Evolutionary conservation across 2,888 invertebrate genomes (phyloP), one percentile per base, ranked within the genome.

Genomic region (Perithous albicinctus): DNA sequence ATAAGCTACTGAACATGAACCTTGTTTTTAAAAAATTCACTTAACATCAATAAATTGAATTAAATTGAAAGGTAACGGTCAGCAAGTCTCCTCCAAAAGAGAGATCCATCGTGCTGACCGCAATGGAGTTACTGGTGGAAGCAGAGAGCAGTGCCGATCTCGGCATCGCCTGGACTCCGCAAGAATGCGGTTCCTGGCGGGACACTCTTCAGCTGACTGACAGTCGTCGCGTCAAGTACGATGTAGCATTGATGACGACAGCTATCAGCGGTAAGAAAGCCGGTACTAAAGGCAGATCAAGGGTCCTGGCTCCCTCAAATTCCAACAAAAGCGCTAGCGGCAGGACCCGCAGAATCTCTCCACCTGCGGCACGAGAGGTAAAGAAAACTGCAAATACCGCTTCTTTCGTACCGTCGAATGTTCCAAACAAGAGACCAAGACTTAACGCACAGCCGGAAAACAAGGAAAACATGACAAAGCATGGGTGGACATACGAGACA

Each of bases 121-220:
- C 94, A 93, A 93, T 93, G 78, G 93, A 94, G 89, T 91, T 94
- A 35, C 88, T 90, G 1, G 91, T 97, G 10, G 93, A 94, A 46
- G 94, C 95, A 0, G 93, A 94, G 56, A 93, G 93, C 77, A 94
- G 94, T 79, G 93, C 93, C 59, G 88, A 92, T 74, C 93, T 97
- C 86, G 94, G 94, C 48, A 92, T 97, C 87, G 89, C 91, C 20
- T 97, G 97, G 97, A 94, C 92, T 6, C 96, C 97, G 0, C 90
- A 88, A 15, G 93, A 94, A 84, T 94, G 93, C 38, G 94, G 95
- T 6, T 93, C 94, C 2, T 94, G 95, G 88, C 93, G 96, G 81
- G 95, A 96, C 86, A 94, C 94, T 0, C 92, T 95, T 43, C 94
- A 96, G 72, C 84, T 96, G 61, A 94, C 94, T 0, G 95, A 96